Evolutionary conservation across 2,797 vertebrate genomes (phyloP).

Genomic region (Aselliscus stoliczkanus): DNA sequence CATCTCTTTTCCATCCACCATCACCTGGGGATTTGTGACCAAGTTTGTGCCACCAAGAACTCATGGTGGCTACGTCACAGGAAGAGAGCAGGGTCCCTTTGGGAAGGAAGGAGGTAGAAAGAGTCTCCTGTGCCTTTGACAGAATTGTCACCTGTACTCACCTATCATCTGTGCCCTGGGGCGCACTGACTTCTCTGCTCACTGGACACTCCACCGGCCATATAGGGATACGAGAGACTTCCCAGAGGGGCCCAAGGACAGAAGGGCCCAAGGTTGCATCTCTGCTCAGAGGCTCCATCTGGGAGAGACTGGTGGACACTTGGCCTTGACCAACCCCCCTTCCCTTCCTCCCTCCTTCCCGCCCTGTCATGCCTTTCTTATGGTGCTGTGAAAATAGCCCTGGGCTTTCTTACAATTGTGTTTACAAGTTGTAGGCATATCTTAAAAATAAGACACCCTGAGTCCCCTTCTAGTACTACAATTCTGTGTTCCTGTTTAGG

Average conservation of each 20-base stretch:
- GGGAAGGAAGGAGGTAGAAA: rapidly evolving
- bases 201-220: background rate
- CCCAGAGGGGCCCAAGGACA: background rate
- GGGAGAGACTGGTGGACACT: background rate
- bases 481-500: background rate
- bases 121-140: background rate
- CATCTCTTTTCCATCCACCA: background rate
- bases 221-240: background rate
- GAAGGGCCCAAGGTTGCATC: background rate
- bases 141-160: background rate
- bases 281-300: background rate
- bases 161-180: background rate
- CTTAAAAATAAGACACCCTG: background rate
- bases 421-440: background rate
- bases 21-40: background rate
- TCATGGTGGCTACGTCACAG: background rate
- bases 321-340: background rate
- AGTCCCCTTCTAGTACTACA: background rate
- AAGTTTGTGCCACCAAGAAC: background rate
- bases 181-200: background rate
- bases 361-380: background rate
- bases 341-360: background rate
- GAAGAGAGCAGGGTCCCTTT: background rate
- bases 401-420: background rate
- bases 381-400: background rate